Conservation (phyloP, 1,140 invertebrate genomes). For the Rhagoletis pomonella region DNA sequence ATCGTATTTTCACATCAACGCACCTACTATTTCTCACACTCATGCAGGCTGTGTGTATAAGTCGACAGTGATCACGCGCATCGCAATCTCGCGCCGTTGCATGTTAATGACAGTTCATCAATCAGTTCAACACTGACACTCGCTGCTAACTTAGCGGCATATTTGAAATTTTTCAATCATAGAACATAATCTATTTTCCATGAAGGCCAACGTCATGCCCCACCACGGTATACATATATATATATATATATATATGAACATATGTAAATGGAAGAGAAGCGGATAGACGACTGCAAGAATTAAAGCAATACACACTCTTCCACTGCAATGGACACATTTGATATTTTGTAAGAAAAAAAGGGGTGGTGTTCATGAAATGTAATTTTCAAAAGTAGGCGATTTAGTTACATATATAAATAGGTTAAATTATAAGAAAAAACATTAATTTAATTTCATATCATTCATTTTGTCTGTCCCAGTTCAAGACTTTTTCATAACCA, state of each 20-base stretch:
- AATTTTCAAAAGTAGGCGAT: too few relatives aligned
- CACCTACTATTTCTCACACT: constrained; percentile 6
- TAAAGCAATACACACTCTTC: too few relatives aligned
- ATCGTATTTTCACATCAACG: not conserved
- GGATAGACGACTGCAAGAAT: not conserved
- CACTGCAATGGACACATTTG: too few relatives aligned
- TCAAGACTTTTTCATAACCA: too few relatives aligned
- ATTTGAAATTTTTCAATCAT: constrained; percentile 29
- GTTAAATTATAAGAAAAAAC: too few relatives aligned
- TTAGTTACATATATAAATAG: too few relatives aligned
- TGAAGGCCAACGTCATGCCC: not conserved
- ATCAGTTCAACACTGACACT: constrained; percentile 53
- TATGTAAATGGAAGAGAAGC: not conserved
- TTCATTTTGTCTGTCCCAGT: too few relatives aligned
- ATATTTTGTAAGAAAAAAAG: too few relatives aligned
- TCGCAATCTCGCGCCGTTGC: constrained; percentile 51
- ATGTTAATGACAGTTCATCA: constrained; percentile 60
- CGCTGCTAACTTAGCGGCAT: constrained; percentile 13
- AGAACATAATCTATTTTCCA: constrained; percentile 28
- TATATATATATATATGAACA: too few relatives aligned
- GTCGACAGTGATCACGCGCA: not conserved
- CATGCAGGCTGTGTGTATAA: not conserved
- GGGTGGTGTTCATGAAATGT: too few relatives aligned
- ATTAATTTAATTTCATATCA: too few relatives aligned
- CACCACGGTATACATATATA: constrained; percentile 21